Evolutionary conservation across 2,888 invertebrate genomes (phyloP), one percentile per base, ranked within the genome.

Genomic region (Aphidius colemani): DNA sequence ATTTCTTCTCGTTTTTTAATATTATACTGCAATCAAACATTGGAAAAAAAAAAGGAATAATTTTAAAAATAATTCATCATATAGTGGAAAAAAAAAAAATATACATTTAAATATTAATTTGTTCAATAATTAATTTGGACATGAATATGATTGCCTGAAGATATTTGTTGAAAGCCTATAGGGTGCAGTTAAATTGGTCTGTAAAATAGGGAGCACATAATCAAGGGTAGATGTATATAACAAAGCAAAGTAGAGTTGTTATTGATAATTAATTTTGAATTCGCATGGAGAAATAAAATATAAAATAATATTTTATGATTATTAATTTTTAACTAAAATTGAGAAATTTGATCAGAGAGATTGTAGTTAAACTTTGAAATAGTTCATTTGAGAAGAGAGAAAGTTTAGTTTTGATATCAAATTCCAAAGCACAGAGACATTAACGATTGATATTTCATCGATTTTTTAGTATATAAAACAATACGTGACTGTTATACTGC

Each of bases 1-100:
- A 94, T 88, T 84, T 96, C 96, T 82, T 97, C 96, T 83, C 95
- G 95, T 88, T 98, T 98, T 84, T 95, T 95, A 86, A 99, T 96
- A 86, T 98, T 98, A 86, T 98, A 98, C 97, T 98, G 88, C 44
- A 90, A 84, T 79, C 60, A 71, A 51, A 8, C 57, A 70, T 74
- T 13, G 13, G 43, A 49, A 41, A 43, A 43, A n/a, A 43, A 41
- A 51, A 43, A 53, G 10, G 1, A 39, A 30, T 43, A 40, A 13
- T 39, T 41, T 8, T 41, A 53, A 40, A 41, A 39, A 53, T n/a
- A 2, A 11, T n/a, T 53, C 7, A 30, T 39, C 1, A 53, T 3
- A 53, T 53, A 8, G 13, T 11, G n/a, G 53, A 6, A 39, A 10
- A 2, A 44, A 43, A 55, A 10, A 55, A 44, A 13, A 11, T 13